phyloP scores from a whole-genome alignment of 2,113 vertebrate genomes.

The Camelus dromedarius region DNA sequence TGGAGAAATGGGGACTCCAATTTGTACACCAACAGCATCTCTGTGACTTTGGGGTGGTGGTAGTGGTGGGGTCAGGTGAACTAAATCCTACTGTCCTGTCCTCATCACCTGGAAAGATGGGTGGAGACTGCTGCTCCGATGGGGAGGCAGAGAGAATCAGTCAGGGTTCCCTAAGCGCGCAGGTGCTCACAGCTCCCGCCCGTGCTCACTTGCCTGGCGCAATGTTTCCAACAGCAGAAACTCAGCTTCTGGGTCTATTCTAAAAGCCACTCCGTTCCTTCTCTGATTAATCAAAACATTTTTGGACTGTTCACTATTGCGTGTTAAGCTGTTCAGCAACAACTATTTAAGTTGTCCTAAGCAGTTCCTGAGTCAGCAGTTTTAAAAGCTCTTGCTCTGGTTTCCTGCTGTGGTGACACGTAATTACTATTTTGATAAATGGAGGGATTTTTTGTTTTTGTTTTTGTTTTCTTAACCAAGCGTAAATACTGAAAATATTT shows the following conservation, averaged over 20 bases:
- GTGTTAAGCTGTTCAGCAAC: not conserved
- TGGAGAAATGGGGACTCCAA: not conserved
- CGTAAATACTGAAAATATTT: constrained; percentile 44
- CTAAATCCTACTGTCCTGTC: not conserved
- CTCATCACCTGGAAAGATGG: not conserved
- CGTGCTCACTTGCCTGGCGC: not conserved
- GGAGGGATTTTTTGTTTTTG: not conserved
- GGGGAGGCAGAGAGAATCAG: not conserved
- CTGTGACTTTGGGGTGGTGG: not conserved
- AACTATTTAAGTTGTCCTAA: not conserved
- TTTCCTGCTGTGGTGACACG: constrained; percentile 48
- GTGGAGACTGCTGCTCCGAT: not conserved
- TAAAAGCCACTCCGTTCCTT: fast-evolving
- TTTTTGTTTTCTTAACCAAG: not conserved
- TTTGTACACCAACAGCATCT: not conserved
- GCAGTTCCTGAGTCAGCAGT: not conserved
- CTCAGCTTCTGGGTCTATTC: not conserved
- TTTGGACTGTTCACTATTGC: not conserved
- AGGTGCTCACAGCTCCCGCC: fast-evolving
- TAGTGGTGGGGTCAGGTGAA: not conserved
- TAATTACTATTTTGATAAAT: constrained; percentile 67
- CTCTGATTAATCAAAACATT: not conserved
- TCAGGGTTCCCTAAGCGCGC: fast-evolving
- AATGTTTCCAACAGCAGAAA: not conserved
- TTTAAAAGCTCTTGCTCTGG: not conserved